Percentiles rank a stretch among this genome's conserved stretches.
Evolutionary conservation across 2,888 invertebrate species (phyloP).

Genomic region (Watsonalla cultraria): DNA sequence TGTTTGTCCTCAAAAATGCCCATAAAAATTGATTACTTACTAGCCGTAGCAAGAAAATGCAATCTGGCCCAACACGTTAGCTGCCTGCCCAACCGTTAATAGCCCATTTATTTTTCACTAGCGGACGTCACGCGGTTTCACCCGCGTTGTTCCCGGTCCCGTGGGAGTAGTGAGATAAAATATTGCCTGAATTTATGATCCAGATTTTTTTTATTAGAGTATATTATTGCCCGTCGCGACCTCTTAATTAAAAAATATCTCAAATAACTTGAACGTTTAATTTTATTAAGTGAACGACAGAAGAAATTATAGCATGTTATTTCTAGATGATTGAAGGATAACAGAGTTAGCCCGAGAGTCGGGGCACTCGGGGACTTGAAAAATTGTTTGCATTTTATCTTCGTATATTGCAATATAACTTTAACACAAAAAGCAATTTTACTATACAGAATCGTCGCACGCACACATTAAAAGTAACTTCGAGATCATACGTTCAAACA

Average conservation of each 20-base stretch:
- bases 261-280: constrained; percentile 17
- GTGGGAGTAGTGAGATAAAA: too few species aligned
- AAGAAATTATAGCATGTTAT: constrained; percentile 16
- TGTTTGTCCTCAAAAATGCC: constrained; percentile 61
- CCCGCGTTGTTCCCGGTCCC: too few species aligned
- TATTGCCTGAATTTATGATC: too few species aligned
- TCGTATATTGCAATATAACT: too few species aligned
- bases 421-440: too few species aligned
- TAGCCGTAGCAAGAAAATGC: constrained; percentile 70
- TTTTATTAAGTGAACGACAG: constrained; percentile 9
- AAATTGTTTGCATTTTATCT: not conserved
- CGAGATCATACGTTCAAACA: too few species aligned
- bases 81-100: constrained; percentile 37
- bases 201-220: too few species aligned
- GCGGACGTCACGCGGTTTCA: too few species aligned
- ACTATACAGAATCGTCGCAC: too few species aligned
- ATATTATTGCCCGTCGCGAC: constrained; percentile 5
- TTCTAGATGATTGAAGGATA: constrained; percentile 32
- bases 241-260: constrained; percentile 15
- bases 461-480: too few species aligned
- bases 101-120: constrained; percentile 63
- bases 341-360: constrained; percentile 10
- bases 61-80: constrained; percentile 53
- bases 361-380: too few species aligned
- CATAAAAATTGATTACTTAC: constrained; percentile 77